phyloP scores from a whole-genome alignment of 2,797 vertebrate species.

The Miichthys miiuy region DNA sequence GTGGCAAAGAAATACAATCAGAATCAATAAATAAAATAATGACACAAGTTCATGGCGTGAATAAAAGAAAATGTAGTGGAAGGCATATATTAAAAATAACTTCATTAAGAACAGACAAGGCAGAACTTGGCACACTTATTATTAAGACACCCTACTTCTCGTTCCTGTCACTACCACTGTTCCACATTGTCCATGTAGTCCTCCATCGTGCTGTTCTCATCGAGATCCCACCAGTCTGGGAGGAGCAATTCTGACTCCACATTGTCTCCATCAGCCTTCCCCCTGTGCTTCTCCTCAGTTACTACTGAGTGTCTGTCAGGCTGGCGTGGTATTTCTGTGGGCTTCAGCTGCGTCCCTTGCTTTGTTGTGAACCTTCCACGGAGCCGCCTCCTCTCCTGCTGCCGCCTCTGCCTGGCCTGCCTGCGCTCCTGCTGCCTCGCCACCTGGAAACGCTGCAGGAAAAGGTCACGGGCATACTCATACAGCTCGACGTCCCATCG shows the following conservation, averaged over 20 bases:
- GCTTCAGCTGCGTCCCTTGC: slow-evolving; percentile 81
- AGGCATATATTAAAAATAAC: slow-evolving; percentile 47
- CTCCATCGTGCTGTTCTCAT: slow-evolving; percentile 78
- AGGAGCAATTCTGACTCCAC: slow-evolving; percentile 66
- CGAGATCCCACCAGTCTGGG: slow-evolving; percentile 84
- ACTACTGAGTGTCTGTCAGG: slow-evolving; percentile 25
- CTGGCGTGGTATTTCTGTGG: slow-evolving; percentile 62
- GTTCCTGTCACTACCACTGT: slow-evolving; percentile 84
- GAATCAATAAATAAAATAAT: slow-evolving; percentile 72
- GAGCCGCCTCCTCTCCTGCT: slow-evolving; percentile 91
- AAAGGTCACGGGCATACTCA: slow-evolving; percentile 96
- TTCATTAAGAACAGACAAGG: slow-evolving; percentile 61
- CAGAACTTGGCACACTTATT: slow-evolving; percentile 63
- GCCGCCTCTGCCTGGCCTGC: slow-evolving; percentile 90
- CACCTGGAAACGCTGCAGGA: slow-evolving; percentile 95
- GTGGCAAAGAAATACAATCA: slow-evolving; percentile 64
- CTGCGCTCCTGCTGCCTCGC: slow-evolving; percentile 95
- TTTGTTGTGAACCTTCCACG: slow-evolving; percentile 87
- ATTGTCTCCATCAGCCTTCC: slow-evolving; percentile 47
- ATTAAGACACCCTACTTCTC: slow-evolving; percentile 32
- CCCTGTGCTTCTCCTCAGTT: slow-evolving; percentile 53
- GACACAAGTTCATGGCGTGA: slow-evolving; percentile 20
- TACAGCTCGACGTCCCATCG: slow-evolving; percentile 96
- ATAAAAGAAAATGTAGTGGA: slow-evolving; percentile 24
- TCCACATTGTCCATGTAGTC: slow-evolving; percentile 94